Evolutionary conservation across 1,140 invertebrate genomes (phyloP).

Genomic region (Diachasmimorpha longicaudata): DNA sequence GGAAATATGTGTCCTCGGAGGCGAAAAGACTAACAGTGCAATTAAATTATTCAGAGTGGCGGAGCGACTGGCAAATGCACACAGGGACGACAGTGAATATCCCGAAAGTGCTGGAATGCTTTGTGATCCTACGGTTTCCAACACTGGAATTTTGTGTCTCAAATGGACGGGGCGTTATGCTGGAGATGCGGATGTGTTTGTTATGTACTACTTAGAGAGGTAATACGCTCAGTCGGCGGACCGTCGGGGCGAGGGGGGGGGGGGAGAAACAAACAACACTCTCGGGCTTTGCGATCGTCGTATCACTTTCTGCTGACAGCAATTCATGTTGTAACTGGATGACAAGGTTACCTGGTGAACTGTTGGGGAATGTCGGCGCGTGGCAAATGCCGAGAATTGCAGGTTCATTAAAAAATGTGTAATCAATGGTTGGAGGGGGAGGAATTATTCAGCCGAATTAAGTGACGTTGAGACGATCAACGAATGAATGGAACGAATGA

Average conservation of each 20-base stretch:
- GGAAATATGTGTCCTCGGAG: neutral
- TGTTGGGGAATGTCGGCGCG: neutral
- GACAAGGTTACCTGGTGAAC: neutral
- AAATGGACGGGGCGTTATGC: neutral
- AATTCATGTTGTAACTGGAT: slow-evolving; percentile 13
- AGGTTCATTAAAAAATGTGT: too few relatives aligned
- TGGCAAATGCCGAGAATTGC: too few relatives aligned
- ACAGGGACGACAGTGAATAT: neutral
- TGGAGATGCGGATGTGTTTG: neutral
- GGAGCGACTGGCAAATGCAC: neutral
- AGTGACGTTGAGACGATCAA: too few relatives aligned
- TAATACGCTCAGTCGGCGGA: neutral
- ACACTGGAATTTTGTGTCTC: neutral
- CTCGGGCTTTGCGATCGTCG: neutral
- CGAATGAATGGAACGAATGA: too few relatives aligned
- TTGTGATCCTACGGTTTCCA: neutral
- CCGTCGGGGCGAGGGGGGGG: neutral
- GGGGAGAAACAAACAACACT: neutral
- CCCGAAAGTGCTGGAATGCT: neutral
- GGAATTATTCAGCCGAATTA: too few relatives aligned
- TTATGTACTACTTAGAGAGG: neutral
- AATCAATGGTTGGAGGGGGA: too few relatives aligned
- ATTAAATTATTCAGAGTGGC: slow-evolving; percentile 1
- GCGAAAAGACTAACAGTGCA: neutral
- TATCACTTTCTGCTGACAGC: neutral